phyloP scores from a whole-genome alignment of 2,113 vertebrate species.

The Lagopus leucura region DNA sequence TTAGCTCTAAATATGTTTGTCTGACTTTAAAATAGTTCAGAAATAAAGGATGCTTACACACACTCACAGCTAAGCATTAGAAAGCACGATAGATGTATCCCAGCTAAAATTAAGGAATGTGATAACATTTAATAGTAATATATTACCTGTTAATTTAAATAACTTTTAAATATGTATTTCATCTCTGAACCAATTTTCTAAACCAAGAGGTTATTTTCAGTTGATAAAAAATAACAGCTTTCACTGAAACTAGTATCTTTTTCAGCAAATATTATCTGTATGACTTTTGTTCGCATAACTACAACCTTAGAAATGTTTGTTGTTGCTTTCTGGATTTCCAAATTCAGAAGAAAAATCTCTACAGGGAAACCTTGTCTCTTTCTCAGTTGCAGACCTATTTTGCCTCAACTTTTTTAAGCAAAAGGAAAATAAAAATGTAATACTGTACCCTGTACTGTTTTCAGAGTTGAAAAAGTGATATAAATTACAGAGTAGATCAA shows the following conservation, averaged over 20 bases:
- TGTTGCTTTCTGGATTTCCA: background rate
- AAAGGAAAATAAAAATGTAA: background rate
- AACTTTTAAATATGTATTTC: background rate
- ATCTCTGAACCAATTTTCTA: background rate
- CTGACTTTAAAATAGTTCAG: background rate
- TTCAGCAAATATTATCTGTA: background rate
- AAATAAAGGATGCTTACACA: background rate
- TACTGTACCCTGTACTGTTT: background rate
- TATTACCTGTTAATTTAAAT: background rate
- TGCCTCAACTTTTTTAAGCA: background rate
- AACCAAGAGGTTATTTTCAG: background rate
- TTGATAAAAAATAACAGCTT: background rate
- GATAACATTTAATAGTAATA: background rate
- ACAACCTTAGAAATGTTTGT: background rate
- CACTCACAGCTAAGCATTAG: background rate
- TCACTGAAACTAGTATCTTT: background rate
- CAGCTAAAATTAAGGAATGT: background rate
- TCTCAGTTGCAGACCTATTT: background rate
- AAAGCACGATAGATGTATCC: background rate
- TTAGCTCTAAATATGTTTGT: background rate
- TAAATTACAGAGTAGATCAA: slow-evolving; percentile 18
- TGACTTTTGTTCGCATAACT: background rate
- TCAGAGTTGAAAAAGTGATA: background rate
- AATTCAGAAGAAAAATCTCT: background rate
- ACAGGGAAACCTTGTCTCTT: background rate